These are phyloP conservation scores for Zygothrica quintamaculata DNA, from an alignment of 2,888 invertebrate genomes.

Conservation along the genomic window DNA sequence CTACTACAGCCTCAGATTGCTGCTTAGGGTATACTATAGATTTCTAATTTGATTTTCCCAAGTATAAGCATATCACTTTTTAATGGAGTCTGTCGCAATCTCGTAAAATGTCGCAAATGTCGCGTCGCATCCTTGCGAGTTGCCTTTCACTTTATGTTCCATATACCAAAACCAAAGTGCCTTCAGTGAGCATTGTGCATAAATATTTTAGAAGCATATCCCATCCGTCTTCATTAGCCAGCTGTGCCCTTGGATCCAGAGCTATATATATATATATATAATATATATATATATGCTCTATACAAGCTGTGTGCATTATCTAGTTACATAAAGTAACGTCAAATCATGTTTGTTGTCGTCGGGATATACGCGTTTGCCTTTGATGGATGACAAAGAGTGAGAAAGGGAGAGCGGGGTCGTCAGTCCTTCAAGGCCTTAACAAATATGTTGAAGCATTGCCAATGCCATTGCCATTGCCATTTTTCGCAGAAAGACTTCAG, in stretches of 20 bases:
- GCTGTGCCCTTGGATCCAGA: conserved; percentile 30
- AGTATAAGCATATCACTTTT: conserved; percentile 20
- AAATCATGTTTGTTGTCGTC: conserved; percentile 48
- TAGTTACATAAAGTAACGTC: conserved; percentile 43
- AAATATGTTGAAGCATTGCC: conserved; percentile 37
- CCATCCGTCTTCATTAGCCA: conserved; percentile 72
- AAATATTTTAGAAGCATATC: conserved; percentile 63
- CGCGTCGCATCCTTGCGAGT: conserved; percentile 10
- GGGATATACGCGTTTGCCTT: conserved; percentile 30
- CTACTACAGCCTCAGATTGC: conserved; percentile 17
- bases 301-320: conserved; percentile 43
- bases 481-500: conserved; percentile 62
- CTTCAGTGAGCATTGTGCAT: conserved; percentile 47
- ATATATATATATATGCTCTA: conserved; percentile 6
- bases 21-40: conserved; percentile 19
- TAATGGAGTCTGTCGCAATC: conserved; percentile 34
- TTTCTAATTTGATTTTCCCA: conserved; percentile 46
- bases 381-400: conserved; percentile 46
- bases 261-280: neutral
- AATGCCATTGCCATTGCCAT: conserved; percentile 46
- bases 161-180: conserved; percentile 50
- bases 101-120: neutral
- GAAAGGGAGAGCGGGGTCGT: neutral
- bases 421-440: conserved; percentile 9
- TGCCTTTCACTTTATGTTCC: conserved; percentile 35